Evolutionary conservation across 2,797 vertebrate genomes (phyloP).

Genomic region (Nyctalus aviator): DNA sequence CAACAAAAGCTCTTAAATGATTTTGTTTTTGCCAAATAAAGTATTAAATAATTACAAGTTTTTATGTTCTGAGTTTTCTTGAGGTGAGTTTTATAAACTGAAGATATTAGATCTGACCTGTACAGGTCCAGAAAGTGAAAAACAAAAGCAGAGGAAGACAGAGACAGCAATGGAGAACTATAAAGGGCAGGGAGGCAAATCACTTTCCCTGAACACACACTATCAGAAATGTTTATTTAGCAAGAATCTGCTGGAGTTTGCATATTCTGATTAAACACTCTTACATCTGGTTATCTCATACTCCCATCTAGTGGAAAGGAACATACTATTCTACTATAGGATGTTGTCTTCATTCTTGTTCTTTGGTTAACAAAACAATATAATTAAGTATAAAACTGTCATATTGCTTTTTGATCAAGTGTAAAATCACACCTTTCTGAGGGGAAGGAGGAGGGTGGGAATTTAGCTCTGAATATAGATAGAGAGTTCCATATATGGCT

Average conservation of each 20-base stretch:
- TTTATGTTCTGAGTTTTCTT: slow-evolving; percentile 24
- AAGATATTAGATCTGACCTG: slow-evolving; percentile 24
- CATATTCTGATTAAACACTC: slow-evolving; percentile 44
- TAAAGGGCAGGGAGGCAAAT: background rate
- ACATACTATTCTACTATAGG: background rate
- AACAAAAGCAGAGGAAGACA: background rate
- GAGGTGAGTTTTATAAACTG: slow-evolving; percentile 4
- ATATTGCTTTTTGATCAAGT: background rate
- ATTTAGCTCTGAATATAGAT: background rate
- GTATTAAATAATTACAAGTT: slow-evolving; percentile 42
- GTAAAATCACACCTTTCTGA: background rate
- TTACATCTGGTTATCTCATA: slow-evolving; percentile 52
- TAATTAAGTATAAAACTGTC: slow-evolving; percentile 47
- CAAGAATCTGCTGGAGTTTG: slow-evolving; percentile 19
- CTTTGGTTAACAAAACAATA: slow-evolving; percentile 33
- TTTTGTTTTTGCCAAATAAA: slow-evolving; percentile 29
- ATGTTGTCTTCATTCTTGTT: background rate
- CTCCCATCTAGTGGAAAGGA: slow-evolving; percentile 77
- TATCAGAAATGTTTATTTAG: slow-evolving; percentile 63
- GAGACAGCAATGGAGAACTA: background rate
- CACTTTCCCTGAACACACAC: background rate
- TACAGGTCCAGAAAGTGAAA: background rate
- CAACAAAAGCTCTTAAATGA: slow-evolving; percentile 20
- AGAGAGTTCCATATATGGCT: background rate
- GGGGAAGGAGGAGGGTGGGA: background rate